A percentile compares a stretch with the other conserved stretches of the same genome.
phyloP scores from a whole-genome alignment of 1,140 invertebrate genomes.

The Physella acuta region DNA sequence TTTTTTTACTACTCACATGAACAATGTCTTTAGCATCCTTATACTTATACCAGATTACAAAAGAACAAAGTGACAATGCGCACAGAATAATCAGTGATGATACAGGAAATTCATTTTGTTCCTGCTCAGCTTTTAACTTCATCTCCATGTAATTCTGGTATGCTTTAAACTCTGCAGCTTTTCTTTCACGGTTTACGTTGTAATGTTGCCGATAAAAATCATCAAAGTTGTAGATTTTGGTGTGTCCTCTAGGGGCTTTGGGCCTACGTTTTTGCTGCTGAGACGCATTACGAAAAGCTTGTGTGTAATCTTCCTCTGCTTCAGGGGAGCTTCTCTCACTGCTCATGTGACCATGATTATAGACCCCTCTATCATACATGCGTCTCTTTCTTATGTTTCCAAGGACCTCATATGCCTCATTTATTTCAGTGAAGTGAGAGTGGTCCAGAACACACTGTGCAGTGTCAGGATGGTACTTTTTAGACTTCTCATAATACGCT shows the following conservation, averaged over 20 bases:
- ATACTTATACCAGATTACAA: no score
- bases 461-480: conserved; percentile 83
- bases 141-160: background rate
- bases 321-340: no score
- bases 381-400: conserved; percentile 74
- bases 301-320: background rate
- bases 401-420: conserved; percentile 82
- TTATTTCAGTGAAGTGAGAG: conserved; percentile 76
- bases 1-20: no score
- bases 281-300: background rate
- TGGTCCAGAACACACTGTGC: conserved; percentile 67
- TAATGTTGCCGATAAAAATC: conserved; percentile 23
- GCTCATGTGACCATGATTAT: background rate
- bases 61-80: no score
- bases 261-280: conserved; percentile 7
- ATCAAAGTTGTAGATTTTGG: conserved; percentile 21
- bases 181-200: conserved; percentile 11
- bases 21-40: no score
- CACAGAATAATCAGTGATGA: no score
- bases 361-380: conserved; percentile 73
- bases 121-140: no score
- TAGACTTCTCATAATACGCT: conserved; percentile 85
- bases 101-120: no score
- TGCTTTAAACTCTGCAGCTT: background rate
- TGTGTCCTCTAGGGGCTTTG: conserved; percentile 9